Evolutionary conservation across 2,797 vertebrate species (phyloP).

Genomic region (Aphelocoma californica): DNA sequence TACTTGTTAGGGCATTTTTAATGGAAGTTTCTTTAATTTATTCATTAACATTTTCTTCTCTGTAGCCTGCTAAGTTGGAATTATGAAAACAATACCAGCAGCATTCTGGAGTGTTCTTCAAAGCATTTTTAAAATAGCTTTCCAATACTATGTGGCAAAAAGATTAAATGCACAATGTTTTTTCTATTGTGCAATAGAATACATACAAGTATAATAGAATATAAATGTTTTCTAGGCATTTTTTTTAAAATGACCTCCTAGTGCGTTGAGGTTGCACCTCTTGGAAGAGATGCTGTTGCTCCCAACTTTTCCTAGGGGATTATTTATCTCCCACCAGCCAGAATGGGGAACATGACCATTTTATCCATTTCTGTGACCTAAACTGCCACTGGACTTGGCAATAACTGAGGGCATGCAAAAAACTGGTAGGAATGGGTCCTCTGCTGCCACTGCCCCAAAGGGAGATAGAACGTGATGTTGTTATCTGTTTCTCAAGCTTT

Average conservation of each 20-base stretch:
- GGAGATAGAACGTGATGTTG: background rate
- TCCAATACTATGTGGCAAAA: slow-evolving; percentile 42
- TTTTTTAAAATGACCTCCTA: background rate
- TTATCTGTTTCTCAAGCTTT: background rate
- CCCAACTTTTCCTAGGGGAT: background rate
- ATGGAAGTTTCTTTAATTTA: background rate
- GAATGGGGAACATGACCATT: rapidly evolving
- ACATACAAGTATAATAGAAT: background rate
- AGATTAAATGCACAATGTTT: slow-evolving; percentile 18
- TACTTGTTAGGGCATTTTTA: background rate
- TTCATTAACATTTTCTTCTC: slow-evolving; percentile 45
- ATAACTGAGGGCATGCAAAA: rapidly evolving
- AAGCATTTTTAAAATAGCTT: slow-evolving; percentile 62
- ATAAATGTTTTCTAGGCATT: background rate
- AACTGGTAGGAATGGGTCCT: background rate
- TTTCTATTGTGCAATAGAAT: slow-evolving; percentile 27
- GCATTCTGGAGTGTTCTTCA: slow-evolving; percentile 18
- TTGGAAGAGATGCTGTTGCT: background rate
- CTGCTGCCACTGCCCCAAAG: background rate
- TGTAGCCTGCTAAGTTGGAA: slow-evolving; percentile 20
- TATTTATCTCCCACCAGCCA: background rate
- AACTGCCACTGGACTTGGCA: background rate
- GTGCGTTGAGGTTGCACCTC: background rate
- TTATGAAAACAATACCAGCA: slow-evolving; percentile 51
- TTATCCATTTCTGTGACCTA: background rate